A percentile compares a stretch with the other conserved stretches of the same genome.
phyloP scores from a whole-genome alignment of 2,113 vertebrate species.

The Climacteris rufus region DNA sequence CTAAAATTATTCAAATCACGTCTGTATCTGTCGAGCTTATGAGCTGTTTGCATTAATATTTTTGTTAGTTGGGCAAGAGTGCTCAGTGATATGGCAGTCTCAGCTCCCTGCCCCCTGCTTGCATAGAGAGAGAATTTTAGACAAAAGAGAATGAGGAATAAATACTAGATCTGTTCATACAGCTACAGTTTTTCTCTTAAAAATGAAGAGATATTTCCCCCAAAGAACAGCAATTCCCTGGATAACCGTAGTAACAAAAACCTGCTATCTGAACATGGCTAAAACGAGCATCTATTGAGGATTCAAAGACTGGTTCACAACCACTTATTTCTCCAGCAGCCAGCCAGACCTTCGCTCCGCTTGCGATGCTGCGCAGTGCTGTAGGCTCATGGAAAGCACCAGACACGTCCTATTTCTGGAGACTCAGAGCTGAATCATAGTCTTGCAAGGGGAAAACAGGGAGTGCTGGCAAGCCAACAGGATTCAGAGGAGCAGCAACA shows the following conservation, averaged over 20 bases:
- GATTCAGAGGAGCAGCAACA: not conserved
- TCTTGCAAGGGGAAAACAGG: not conserved
- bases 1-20: not conserved
- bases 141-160: not conserved
- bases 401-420: not conserved
- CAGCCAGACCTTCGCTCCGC: not conserved
- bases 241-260: not conserved
- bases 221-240: not conserved
- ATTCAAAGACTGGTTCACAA: not conserved
- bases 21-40: not conserved
- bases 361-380: not conserved
- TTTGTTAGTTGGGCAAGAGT: not conserved
- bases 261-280: not conserved
- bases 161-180: not conserved
- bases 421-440: slow-evolving; percentile 2
- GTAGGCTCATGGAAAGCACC: not conserved
- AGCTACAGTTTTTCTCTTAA: not conserved
- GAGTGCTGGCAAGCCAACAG: not conserved
- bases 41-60: not conserved
- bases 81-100: not conserved
- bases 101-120: not conserved
- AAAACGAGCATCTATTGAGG: slow-evolving; percentile 10
- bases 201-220: not conserved
- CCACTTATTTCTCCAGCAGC: not conserved
- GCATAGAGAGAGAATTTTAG: not conserved